A percentile compares a stretch with the other conserved stretches of the same genome.
Conservation (phyloP, 1,140 invertebrate species). For the Magallana ariakensis region DNA sequence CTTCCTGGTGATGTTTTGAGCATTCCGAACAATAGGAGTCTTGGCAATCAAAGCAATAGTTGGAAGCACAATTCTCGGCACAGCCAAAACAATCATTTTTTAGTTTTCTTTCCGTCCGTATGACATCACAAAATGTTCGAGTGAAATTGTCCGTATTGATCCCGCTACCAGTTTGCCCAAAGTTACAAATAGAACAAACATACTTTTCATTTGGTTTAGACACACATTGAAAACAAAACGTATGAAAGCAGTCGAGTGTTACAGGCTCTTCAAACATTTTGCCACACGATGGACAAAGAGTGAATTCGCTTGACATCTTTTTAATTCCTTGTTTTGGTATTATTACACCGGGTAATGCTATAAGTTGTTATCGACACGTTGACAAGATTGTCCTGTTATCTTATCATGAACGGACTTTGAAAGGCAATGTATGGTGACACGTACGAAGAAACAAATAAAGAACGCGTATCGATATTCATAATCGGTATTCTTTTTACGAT, state of each 20-base stretch:
- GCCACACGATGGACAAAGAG: neutral
- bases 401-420: neutral
- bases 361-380: neutral
- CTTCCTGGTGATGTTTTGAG: neutral
- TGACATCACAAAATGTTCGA: conserved; percentile 19
- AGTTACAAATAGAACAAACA: neutral
- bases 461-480: no score
- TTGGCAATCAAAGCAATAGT: neutral
- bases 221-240: neutral
- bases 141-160: neutral
- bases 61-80: neutral
- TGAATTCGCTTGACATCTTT: neutral
- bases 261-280: neutral
- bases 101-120: conserved; percentile 1
- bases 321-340: neutral
- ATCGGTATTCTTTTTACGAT: no score
- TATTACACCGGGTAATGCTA: no score
- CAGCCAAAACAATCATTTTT: neutral
- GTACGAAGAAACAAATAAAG: neutral
- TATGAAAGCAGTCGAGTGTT: neutral
- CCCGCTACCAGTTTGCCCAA: neutral
- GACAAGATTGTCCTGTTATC: neutral
- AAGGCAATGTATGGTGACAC: neutral
- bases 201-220: neutral
- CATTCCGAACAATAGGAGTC: neutral